Evolutionary conservation across 2,113 vertebrate genomes (phyloP), one percentile per base, ranked within the genome.

Genomic region (Euleptes europaea): DNA sequence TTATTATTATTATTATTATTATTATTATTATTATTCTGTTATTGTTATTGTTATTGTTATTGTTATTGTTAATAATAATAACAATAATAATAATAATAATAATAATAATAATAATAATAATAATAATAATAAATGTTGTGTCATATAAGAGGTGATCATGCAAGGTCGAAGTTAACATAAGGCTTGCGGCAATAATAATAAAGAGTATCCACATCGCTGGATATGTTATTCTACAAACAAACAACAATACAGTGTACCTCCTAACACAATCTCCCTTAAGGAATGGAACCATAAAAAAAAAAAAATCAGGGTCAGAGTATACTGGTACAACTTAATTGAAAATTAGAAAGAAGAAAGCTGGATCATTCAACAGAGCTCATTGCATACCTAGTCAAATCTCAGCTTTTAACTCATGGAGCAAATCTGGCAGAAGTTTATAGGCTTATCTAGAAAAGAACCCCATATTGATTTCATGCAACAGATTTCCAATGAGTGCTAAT

Each of bases 401-500:
- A 26, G 31, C 12, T 74, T 42, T 47, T 33, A 26, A 47, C 15
- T n/a, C 69, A 17, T 60, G 57, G 11, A 73, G 28, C 38, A 54
- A 47, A 73, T 72, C 81, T 74, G 69, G 31, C 69, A 83, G n/a
- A 74, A 40, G n/a, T 73, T 83, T 42, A 44, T 60, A 23, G 3
- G 26, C 35, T 83, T 71, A 66, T 65, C 60, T 57, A 65, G n/a
- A 47, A 15, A 51, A 23, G 69, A 78, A 78, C 54, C 65, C 57
- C 49, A 40, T 66, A 5, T 72, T 38, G 71, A 1, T 84, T 49
- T 21, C 44, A 80, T 85, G 81, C 54, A 60, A 21, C 44, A 79
- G 11, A 1, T 49, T 84, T 78, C 12, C 76, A 54, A 9, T 40
- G 38, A 72, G 88, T 88, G 89, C 87, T 4, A 78, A 63, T 57